These are phyloP conservation scores for rabbit (Oryctolagus cuniculus) DNA, from an alignment of 2,113 vertebrate species.

Conservation along the genomic window mOryCun1.1 NC_091436.1:110421501-110422000, in stretches of 20 bases:
- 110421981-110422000: neutral
- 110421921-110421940: neutral
- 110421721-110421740: neutral
- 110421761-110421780: neutral
- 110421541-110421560: constrained; percentile 41
- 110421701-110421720: neutral
- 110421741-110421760: neutral
- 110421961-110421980: neutral
- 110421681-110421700: neutral
- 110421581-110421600: constrained; percentile 48
- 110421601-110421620: constrained; percentile 3
- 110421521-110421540: constrained; percentile 60
- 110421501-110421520: constrained; percentile 66
- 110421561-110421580: constrained; percentile 16
- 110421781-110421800: too few relatives aligned
- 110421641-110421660: constrained; percentile 49
- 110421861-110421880: neutral
- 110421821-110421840: neutral
- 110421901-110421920: neutral
- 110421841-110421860: neutral
- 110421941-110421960: neutral
- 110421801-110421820: neutral
- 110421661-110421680: neutral
- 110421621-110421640: neutral
- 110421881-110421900: neutral